Evolutionary conservation across 2,113 vertebrate species (phyloP).

Genomic region (Ondatra zibethicus): DNA sequence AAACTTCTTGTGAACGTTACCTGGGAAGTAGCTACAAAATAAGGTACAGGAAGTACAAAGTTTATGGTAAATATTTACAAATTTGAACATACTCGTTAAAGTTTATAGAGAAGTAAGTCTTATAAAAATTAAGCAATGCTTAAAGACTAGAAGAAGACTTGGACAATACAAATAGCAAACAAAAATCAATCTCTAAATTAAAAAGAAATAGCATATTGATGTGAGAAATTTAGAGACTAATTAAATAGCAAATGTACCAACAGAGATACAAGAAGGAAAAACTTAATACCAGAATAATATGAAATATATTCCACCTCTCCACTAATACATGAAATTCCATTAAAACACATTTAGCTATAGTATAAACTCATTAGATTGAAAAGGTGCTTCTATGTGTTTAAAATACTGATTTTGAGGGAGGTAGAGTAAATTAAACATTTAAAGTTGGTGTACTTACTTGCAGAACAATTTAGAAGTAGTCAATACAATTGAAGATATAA

Average conservation of each 20-base stretch:
- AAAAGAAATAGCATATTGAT: not conserved
- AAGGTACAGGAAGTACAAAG: not conserved
- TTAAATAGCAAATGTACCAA: not conserved
- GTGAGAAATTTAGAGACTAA: not conserved
- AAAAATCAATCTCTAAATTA: not conserved
- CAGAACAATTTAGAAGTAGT: not conserved
- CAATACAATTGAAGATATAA: not conserved
- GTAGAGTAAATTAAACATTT: not conserved
- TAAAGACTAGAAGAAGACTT: not conserved
- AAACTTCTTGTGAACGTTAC: not conserved
- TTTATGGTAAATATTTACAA: not conserved
- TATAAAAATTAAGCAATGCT: not conserved
- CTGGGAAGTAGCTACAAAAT: conserved; percentile 6
- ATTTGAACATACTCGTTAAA: not conserved
- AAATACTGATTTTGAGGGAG: not conserved
- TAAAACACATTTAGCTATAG: not conserved
- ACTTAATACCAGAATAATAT: not conserved
- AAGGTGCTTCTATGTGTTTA: not conserved
- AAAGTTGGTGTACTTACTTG: not conserved
- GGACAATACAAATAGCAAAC: not conserved
- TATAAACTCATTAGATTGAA: not conserved
- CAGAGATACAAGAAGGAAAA: not conserved
- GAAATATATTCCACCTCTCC: not conserved
- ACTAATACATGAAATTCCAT: not conserved
- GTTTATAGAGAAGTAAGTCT: not conserved